Evolutionary conservation across 92 coral and sea anemone species (phyloP), one percentile per base, ranked within the genome.

Genomic region (Actinostola sp.): DNA sequence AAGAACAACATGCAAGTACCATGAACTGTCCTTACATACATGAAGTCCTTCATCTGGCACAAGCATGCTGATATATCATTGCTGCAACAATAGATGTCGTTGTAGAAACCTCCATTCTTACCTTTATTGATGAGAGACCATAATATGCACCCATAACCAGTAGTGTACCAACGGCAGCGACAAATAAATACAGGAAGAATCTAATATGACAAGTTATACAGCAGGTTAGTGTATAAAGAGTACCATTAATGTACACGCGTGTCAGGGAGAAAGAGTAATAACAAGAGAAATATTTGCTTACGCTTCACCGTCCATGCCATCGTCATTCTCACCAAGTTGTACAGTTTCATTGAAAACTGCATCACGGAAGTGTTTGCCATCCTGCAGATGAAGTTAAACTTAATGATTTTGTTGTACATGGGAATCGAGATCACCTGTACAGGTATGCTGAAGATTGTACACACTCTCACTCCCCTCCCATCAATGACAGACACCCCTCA

Each of bases 261-360:
- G 19, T n/a, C n/a, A n/a, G n/a, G n/a, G n/a, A n/a, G n/a, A n/a
- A n/a, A n/a, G n/a, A n/a, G n/a, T n/a, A n/a, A n/a, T n/a, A n/a
- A n/a, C n/a, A 17, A 17, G 54, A 21, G 21, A 48, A 35, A 16
- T 8, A 17, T 26, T 11, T 21, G 21, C 96, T 81, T 87, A 93
- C 94, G 99, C 92, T 82, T 95, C 99, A 38, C 99, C 99, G 74
- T 95, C 99, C 78, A 95, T 87, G 70, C 95, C 97, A 86, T 88
- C 97, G n/a, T 95, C 95, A 63, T 86, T 89, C 70, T 95, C 99
- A 55, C 54, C 84, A 84, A 95, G 75, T 33, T 82, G 93, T 45
- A 95, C 89, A 12, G 99, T 95, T 67, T 95, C 99, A 51, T 95
- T 95, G 75, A 95, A 95, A 16, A 95, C 99, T 1, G 99, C 89